Evolutionary conservation across 2,797 vertebrate species (phyloP).

Genomic region (Alfaro cultratus): DNA sequence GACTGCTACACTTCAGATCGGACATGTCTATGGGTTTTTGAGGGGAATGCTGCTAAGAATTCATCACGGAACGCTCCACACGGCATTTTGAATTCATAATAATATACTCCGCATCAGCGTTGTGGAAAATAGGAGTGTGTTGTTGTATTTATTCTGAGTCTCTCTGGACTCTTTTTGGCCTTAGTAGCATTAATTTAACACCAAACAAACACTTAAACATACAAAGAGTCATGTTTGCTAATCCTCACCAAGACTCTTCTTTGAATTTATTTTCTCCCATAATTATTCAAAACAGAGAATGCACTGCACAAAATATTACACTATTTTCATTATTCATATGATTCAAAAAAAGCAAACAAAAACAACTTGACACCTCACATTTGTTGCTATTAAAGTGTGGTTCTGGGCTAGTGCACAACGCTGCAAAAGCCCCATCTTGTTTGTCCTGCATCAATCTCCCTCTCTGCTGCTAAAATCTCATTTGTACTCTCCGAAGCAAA

Average conservation of each 20-base stretch:
- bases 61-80: slow-evolving; percentile 30
- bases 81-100: slow-evolving; percentile 62
- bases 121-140: slow-evolving; percentile 55
- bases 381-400: slow-evolving; percentile 42
- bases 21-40: slow-evolving; percentile 20
- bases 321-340: slow-evolving; percentile 16
- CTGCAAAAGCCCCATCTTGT: slow-evolving; percentile 35
- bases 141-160: slow-evolving; percentile 50
- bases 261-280: slow-evolving; percentile 15
- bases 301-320: not conserved
- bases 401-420: slow-evolving; percentile 47
- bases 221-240: slow-evolving; percentile 23
- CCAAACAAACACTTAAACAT: slow-evolving; percentile 27
- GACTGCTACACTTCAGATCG: slow-evolving; percentile 24
- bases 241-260: slow-evolving; percentile 27
- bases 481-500: slow-evolving; percentile 65
- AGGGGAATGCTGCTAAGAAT: slow-evolving; percentile 25
- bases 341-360: slow-evolving; percentile 19
- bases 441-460: slow-evolving; percentile 31
- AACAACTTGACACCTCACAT: slow-evolving; percentile 23
- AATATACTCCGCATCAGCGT: slow-evolving; percentile 65
- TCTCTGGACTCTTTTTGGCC: slow-evolving; percentile 38
- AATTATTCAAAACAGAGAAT: slow-evolving; percentile 35
- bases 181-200: slow-evolving; percentile 49
- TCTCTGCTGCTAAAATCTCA: slow-evolving; percentile 60